Evolutionary conservation across 2,888 invertebrate genomes (phyloP), one percentile per base, ranked within the genome.

Genomic region (Apoderus coryli): DNA sequence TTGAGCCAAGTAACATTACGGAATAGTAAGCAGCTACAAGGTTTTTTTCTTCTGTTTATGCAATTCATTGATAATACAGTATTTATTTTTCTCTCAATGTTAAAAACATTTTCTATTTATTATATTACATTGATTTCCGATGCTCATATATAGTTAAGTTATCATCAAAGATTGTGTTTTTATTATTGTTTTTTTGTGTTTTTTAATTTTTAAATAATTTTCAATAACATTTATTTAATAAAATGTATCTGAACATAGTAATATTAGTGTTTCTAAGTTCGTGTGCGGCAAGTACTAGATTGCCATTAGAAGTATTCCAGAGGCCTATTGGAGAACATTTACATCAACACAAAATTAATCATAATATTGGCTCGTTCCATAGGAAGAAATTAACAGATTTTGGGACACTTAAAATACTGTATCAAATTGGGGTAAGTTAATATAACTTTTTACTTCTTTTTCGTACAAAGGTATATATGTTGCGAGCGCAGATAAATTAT

Each of bases 391-490:
- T 57, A 44, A 59, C 63, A 43, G 60, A 63, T 41, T 63, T 61
- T 47, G 23, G 29, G 11, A 59, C 57, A 42, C 63, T 72, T 33
- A 69, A 71, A 55, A 67, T 80, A 43, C 63, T 81, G 36, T 81
- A 78, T 55, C 80, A 76, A 60, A 67, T 67, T 36, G 77, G 77
- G 69, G 77, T 77, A 58, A 76, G 75, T 42, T 6, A 10, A 27
- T 22, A 4, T 24, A 30, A 7, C 15, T 12, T 25, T 19, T 14
- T 10, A 23, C 3, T n/a, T n/a, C n/a, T n/a, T n/a, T n/a, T n/a
- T n/a, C n/a, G n/a, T n/a, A n/a, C n/a, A n/a, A n/a, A n/a, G n/a
- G n/a, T n/a, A n/a, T n/a, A n/a, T n/a, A n/a, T n/a, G n/a, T n/a
- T n/a, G n/a, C n/a, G n/a, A n/a, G n/a, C n/a, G n/a, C n/a, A n/a